Conservation (phyloP, 2,888 invertebrate genomes). For the Theodoxus fluviatilis region DNA sequence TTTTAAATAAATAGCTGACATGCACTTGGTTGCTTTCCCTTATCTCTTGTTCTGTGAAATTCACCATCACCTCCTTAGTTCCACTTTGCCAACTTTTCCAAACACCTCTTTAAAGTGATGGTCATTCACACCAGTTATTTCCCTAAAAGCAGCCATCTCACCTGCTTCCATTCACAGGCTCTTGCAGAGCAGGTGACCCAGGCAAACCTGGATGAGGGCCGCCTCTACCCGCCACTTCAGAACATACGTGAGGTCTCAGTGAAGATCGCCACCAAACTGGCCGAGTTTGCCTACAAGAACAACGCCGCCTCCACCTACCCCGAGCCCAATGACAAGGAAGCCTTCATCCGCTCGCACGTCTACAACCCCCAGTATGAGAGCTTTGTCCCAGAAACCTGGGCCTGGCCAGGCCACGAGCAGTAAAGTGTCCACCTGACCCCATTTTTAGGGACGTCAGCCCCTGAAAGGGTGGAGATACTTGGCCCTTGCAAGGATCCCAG, state of each 20-base stretch:
- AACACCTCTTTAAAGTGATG: background rate
- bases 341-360: constrained; percentile 64
- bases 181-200: constrained; percentile 83
- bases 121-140: background rate
- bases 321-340: constrained; percentile 69
- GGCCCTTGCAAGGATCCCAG: too few species aligned
- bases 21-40: too few species aligned
- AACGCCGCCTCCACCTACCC: constrained; percentile 68
- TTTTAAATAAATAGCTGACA: too few species aligned
- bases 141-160: background rate
- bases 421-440: too few species aligned
- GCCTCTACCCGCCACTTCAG: constrained; percentile 89
- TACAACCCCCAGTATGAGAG: constrained; percentile 66
- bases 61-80: background rate
- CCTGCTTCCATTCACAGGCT: constrained; percentile 69
- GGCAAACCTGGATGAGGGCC: constrained; percentile 81
- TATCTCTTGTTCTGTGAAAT: background rate
- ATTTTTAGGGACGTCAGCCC: too few species aligned
- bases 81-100: background rate
- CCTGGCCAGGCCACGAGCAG: constrained; percentile 60
- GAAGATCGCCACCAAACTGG: constrained; percentile 82
- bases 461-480: too few species aligned
- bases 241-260: constrained; percentile 86
- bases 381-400: constrained; percentile 66
- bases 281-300: constrained; percentile 80